Base-by-base conservation (phyloP, 2,888 invertebrate genomes). In the Pristionchus exspectatus region DNA sequence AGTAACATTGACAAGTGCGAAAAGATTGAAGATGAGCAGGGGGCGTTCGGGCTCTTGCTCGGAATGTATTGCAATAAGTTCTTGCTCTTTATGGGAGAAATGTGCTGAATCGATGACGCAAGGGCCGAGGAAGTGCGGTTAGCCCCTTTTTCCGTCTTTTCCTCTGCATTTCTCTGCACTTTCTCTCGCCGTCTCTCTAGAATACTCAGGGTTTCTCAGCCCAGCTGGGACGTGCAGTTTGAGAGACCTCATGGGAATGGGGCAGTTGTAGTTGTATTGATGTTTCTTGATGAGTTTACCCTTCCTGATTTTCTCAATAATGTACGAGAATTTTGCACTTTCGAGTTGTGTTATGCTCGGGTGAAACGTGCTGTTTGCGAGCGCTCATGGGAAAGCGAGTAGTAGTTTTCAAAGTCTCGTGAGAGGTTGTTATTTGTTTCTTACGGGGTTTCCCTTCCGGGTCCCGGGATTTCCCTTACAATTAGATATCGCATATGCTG, bases 21-120 rank as follows among this genome's bases (percentile, higher is more conserved):
- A 63, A 63, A 30, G n/a, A 69, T 27, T 7, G 69, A 2, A 7
- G 69, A 3, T 7, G 69, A 14, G 38, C 21, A 30, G 74, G 10
- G 30, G 10, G 24, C 16, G n/a, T n/a, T 77, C 24, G 21, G 24
- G 33, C 69, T 16, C 30, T 18, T 38, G 74, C 24, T 44, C 30
- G 30, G 38, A 44, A 24, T 50, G 44, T 10, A 50, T 7, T 7
- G 9, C 44, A 2, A 77, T 77, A 77, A 77, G 38, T 54, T 16
- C 27, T 14, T 27, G 81, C 27, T 74, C 74, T 81, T 21, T 54
- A 50, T 14, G 38, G 74, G 74, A 44, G 12, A 12, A 14, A 21
- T 81, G n/a, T 81, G 7, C 10, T n/a, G 81, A 81, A 81, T 81
- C 81, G 81, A 81, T 81, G 81, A 50, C 9, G 50, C 24, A 50